phyloP scores from a whole-genome alignment of 2,888 invertebrate species.

The Andrena haemorrhoa region DNA sequence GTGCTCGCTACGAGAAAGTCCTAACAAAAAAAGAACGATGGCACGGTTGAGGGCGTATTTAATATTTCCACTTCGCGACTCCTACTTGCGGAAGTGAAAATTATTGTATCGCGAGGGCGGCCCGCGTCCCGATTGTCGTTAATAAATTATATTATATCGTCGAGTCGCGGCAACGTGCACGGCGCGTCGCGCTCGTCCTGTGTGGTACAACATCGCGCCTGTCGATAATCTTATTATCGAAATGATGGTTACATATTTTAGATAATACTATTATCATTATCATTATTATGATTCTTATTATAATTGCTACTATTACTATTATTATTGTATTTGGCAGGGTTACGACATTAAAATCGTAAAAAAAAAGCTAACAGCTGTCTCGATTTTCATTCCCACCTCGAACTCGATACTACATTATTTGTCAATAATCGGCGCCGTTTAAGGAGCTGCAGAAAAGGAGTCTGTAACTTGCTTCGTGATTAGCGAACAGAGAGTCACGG shows the following conservation, averaged over 20 bases:
- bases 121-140: constrained; percentile 54
- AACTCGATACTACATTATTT: background rate
- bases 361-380: constrained; percentile 52
- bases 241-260: constrained; percentile 82
- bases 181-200: constrained; percentile 54
- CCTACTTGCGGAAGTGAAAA: constrained; percentile 60
- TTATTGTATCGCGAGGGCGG: constrained; percentile 58
- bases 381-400: background rate
- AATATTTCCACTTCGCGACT: constrained; percentile 62
- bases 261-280: constrained; percentile 79
- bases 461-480: background rate
- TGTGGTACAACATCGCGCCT: constrained; percentile 68
- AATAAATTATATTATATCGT: constrained; percentile 58
- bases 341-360: constrained; percentile 83
- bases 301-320: constrained; percentile 75
- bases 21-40: constrained; percentile 48
- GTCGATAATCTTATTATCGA: constrained; percentile 80
- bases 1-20: constrained; percentile 64
- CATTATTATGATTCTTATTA: constrained; percentile 76
- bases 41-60: constrained; percentile 57
- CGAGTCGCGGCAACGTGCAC: constrained; percentile 52
- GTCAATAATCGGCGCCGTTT: no score
- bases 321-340: constrained; percentile 85
- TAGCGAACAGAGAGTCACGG: background rate
- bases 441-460: background rate